Percentiles rank a stretch among this genome's conserved stretches.
Conservation (phyloP, 2,888 invertebrate genomes). For the Mesorhabditis sp. region DNA sequence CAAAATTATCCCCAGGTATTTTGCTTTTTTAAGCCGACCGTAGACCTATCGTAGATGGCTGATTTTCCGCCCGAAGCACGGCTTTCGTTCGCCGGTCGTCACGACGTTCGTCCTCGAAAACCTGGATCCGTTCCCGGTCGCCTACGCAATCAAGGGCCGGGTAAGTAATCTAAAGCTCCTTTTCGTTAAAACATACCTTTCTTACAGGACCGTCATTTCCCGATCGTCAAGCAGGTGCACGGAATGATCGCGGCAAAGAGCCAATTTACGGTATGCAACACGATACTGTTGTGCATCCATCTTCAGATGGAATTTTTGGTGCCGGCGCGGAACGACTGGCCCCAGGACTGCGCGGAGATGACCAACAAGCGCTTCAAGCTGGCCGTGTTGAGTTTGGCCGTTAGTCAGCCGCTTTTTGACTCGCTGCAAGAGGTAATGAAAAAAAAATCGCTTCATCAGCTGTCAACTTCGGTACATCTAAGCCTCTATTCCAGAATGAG, state of each 20-base stretch:
- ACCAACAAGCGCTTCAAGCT: neutral
- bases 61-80: conserved; percentile 19
- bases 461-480: too few species aligned
- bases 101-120: conserved; percentile 22
- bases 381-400: neutral
- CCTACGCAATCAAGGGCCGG: conserved; percentile 19
- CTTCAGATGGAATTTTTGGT: neutral
- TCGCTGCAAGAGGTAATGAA: neutral
- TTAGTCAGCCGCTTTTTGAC: neutral
- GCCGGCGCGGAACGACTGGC: neutral
- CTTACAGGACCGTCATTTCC: conserved; percentile 5
- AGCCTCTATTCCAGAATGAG: too few species aligned
- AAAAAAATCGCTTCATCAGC: too few species aligned
- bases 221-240: conserved; percentile 4
- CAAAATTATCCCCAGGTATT: neutral
- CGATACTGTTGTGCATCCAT: neutral
- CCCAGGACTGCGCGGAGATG: neutral
- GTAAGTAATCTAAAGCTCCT: neutral
- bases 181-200: neutral
- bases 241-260: neutral
- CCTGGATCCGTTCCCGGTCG: conserved; percentile 19
- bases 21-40: neutral
- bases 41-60: conserved; percentile 13
- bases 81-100: conserved; percentile 18
- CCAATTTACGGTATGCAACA: neutral